Conservation (phyloP, 2,797 vertebrate species). For the Urophycis tenuis region DNA sequence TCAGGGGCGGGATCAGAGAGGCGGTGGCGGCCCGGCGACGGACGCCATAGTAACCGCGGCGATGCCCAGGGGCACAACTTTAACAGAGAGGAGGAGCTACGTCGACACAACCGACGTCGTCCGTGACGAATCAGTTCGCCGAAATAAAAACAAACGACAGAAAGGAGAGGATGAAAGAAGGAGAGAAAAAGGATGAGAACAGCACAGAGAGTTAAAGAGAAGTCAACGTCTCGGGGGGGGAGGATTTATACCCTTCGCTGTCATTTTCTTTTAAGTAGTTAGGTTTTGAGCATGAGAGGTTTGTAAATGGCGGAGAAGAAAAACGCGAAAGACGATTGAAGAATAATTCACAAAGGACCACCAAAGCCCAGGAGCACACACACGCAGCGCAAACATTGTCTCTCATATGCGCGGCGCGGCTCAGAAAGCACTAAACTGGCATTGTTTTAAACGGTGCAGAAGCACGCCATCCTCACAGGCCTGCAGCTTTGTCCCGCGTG, state of each 20-base stretch:
- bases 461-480: too few species aligned
- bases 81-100: neutral
- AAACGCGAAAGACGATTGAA: neutral
- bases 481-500: too few species aligned
- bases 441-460: too few species aligned
- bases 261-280: neutral
- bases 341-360: neutral
- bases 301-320: neutral
- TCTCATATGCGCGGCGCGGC: too few species aligned
- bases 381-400: neutral
- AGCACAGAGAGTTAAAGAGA: neutral
- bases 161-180: neutral
- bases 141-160: neutral
- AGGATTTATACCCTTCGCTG: neutral
- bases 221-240: too few species aligned
- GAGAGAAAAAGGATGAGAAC: neutral
- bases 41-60: constrained; percentile 42
- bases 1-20: constrained; percentile 46
- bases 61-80: constrained; percentile 31
- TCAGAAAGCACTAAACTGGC: neutral
- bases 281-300: neutral
- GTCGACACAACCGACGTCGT: neutral
- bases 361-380: neutral
- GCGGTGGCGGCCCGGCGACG: too few species aligned
- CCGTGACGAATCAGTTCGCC: too few species aligned